Evolutionary conservation across 2,888 invertebrate species (phyloP), one percentile per base, ranked within the genome.

Genomic region (Ectropis crepuscularia): DNA sequence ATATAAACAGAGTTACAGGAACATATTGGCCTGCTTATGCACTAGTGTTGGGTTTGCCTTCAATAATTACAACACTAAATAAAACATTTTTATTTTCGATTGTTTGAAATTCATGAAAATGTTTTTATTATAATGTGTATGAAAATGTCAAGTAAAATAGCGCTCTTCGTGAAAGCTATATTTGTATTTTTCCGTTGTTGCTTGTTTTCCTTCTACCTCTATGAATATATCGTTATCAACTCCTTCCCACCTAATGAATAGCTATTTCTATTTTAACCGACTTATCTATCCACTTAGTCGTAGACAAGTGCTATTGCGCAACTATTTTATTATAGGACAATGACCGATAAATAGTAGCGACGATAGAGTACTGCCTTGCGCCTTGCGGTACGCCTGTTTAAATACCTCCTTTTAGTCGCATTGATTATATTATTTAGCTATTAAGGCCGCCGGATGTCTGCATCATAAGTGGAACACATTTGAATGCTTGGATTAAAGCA

Each of bases 391-490:
- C 51, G 38, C 49, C 43, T 41, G 43, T 16, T n/a, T 48, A 66
- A 63, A 67, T 70, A 51, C 61, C 55, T 59, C 46, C 57, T 58
- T 65, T 67, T 60, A 71, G 69, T 64, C 50, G 66, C 62, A 61
- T 67, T 77, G 75, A 76, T 74, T 75, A 75, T 71, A 75, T 76
- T 75, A 80, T 79, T 74, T 74, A 68, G 72, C 61, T 82, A 83
- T 80, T 83, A 82, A 82, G 85, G 83, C 74, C 85, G 71, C 80
- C 87, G 85, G 86, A 86, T 85, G 78, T 80, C 69, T 80, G 77
- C 72, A 72, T 78, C 77, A 69, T 81, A 82, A 82, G 77, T 85
- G 69, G 81, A 80, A 74, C 81, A 77, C 79, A 79, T 83, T 81
- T 83, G 74, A 83, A 82, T 85, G 79, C 73, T 69, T 67, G 70